Evolutionary conservation across 2,888 invertebrate genomes (phyloP), one percentile per base, ranked within the genome.

Genomic region (Agrochola lota): DNA sequence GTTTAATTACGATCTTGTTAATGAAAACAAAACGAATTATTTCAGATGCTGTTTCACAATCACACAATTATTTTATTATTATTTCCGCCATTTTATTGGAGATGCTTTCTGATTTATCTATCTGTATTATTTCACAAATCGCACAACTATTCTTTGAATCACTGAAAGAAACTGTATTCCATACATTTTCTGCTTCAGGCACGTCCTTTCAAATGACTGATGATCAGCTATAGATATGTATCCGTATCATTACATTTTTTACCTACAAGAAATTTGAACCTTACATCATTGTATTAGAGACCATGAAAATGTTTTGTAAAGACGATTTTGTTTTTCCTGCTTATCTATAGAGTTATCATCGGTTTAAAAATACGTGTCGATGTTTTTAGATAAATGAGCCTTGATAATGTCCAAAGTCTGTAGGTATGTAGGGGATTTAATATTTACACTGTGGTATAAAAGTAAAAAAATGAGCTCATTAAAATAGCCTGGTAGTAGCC

Each of bases 11-110:
- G 43, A 74, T 84, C 59, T 77, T 81, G 83, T 89, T 86, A 86
- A 43, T 60, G 1, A 84, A 83, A 86, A 83, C 77, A 79, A 89
- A 43, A 82, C 35, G 76, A 88, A 89, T 88, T 83, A 76, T 69
- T 59, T 63, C 2, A 40, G 1, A 49, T 64, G 15, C 57, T 20
- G 4, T 12, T 49, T 62, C 26, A 63, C 71, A 74, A 85, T 88
- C 85, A 90, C 87, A 57, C 84, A 75, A 74, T 89, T 91, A 81
- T 71, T 69, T 52, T 55, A 55, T 80, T 72, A 71, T 59, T 71
- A 49, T 81, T 52, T 73, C 71, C 0, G 62, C 49, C 77, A 80
- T 75, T 70, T 72, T 72, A 26, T 78, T 68, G 15, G 5, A 49
- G 17, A 74, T 57, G n/a, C 70, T 69, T 59, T 15, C 30, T 2